Evolutionary conservation across 2,113 vertebrate species (phyloP), one percentile per base, ranked within the genome.

Genomic region (Mesoclemmys tuberculata): DNA sequence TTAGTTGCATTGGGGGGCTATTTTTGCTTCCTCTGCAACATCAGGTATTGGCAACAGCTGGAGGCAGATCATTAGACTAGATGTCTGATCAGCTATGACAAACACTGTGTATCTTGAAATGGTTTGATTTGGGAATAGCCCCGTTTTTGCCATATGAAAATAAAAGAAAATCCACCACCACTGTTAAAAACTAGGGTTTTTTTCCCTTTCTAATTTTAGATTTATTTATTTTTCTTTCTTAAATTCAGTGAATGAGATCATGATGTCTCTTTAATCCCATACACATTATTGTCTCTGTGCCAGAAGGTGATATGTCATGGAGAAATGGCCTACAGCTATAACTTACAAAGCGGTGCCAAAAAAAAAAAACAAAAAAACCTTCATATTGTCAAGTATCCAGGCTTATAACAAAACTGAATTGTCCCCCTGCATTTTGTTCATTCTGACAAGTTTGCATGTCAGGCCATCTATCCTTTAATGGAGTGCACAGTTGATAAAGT

Each of bases 281-380:
- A 82, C 41, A 26, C 88, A 71, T 90, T 95, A 58, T 38, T 95
- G 92, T 94, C 58, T 96, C 79, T 85, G 3, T 83, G 77, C 97
- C 98, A 98, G 97, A 84, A 97, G 97, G 64, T 97, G 97, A 96
- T 98, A 94, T 94, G 97, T 99, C 97, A 97, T 96, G 5, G 98
- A 98, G 97, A 98, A 98, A 93, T 97, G 98, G 98, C 98, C 99
- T 84, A 97, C 96, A 92, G 96, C 94, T 80, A 97, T 98, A 95
- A 98, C 98, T 80, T 54, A 95, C 22, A 98, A 98, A 97, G 98
- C 96, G 35, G 27, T 31, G 14, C 1, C 10, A 14, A 26, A 84
- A 80, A 61, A 90, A 18, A 97, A 98, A 48, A 97, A 94, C 38
- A 98, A 98, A 84, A 92, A 94, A 56, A 97, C 92, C 93, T 99